Base-by-base conservation (phyloP, 2,888 invertebrate species). In the Mesodorylaimus sp. region DNA sequence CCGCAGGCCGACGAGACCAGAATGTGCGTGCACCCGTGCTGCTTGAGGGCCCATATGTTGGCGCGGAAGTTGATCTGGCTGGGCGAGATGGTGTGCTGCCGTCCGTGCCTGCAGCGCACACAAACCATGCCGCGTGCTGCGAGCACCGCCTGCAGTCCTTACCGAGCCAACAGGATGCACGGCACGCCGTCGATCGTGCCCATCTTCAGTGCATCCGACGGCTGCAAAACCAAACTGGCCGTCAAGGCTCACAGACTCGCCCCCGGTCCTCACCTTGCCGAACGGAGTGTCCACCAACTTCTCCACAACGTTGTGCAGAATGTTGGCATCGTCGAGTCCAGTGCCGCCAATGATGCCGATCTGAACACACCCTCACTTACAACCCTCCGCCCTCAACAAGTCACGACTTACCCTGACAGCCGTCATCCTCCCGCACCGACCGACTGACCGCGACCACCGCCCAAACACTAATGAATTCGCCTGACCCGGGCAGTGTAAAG, bases 271-370 rank as follows among this genome's bases (percentile, higher is more conserved):
- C 55, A 68, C 70, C 58, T 73, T 67, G 1, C 93, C 93, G 67
- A 76, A 93, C 0, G 83, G 83, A 0, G 88, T 91, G 1, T 68
- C 71, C 0, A 85, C 76, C 5, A 62, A 60, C 47, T 73, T 75
- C 64, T 81, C 80, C 1, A 68, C 68, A 5, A 78, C 76, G 58
- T 79, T 75, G 64, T 80, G 77, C 45, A 95, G 73, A 48, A 93
- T 76, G 23, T 75, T 70, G 0, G 87, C 83, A 68, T 91, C 79
- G 62, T 87, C 86, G 50, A 95, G 74, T 0, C 95, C 95, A 13
- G 91, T 83, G 0, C 97, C 97, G n/a, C 93, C 93, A 65, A 97
- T 91, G 48, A 97, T 89, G 45, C 93, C 95, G 63, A 97, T 78
- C 86, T 89, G 32, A n/a, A n/a, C n/a, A n/a, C n/a, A n/a, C n/a